Percentiles rank a stretch among this genome's conserved stretches.
These are phyloP conservation scores for Micoletzkya japonica DNA, from an alignment of 2,888 invertebrate genomes.

Conservation along the genomic window DNA sequence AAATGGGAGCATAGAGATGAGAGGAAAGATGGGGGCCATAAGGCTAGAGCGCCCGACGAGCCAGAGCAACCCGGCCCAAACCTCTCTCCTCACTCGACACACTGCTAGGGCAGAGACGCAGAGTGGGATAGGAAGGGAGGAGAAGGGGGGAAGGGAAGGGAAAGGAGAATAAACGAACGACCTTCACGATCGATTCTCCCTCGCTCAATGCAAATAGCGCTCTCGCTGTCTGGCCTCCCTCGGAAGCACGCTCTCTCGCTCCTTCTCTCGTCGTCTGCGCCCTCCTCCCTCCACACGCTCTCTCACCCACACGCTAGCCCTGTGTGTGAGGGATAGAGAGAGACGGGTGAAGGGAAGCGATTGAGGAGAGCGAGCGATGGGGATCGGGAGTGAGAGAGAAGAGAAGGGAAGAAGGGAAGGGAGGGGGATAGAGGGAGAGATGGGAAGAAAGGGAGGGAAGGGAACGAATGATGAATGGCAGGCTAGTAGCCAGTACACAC, in stretches of 20 bases:
- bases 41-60: too few species aligned
- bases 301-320: slow-evolving; percentile 26
- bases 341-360: background rate
- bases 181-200: slow-evolving; percentile 29
- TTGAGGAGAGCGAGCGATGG: slow-evolving; percentile 1
- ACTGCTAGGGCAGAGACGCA: slow-evolving; percentile 16
- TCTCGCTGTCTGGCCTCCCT: slow-evolving; percentile 17
- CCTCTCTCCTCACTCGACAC: slow-evolving; percentile 8
- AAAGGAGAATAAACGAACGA: slow-evolving; percentile 30
- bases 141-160: background rate
- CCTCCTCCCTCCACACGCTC: background rate
- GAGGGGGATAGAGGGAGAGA: background rate
- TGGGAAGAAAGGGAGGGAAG: background rate
- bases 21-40: too few species aligned
- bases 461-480: background rate
- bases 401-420: background rate
- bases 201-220: background rate
- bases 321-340: slow-evolving; percentile 26
- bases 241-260: background rate
- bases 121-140: background rate
- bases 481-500: background rate
- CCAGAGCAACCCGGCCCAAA: too few species aligned
- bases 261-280: slow-evolving; percentile 7
- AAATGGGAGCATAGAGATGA: too few species aligned
- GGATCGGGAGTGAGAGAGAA: slow-evolving; percentile 14